Conservation (phyloP, 2,888 invertebrate species). For the Pristionchus arcanus region DNA sequence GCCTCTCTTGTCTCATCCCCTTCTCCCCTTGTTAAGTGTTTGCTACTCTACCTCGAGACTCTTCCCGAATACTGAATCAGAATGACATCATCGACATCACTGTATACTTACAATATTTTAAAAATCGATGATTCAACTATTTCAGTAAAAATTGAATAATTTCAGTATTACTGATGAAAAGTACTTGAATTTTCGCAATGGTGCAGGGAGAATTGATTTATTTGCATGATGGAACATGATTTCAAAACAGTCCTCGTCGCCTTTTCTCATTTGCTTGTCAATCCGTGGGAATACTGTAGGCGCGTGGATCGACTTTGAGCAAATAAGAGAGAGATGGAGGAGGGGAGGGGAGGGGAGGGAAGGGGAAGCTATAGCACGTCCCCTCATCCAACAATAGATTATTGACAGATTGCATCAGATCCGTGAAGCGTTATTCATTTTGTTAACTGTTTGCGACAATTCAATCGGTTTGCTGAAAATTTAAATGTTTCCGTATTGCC, state of each 20-base stretch:
- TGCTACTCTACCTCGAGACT: neutral
- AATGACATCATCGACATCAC: neutral
- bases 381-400: conserved; percentile 17
- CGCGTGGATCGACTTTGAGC: conserved; percentile 38
- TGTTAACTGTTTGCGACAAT: no score
- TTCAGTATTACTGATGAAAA: no score
- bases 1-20: neutral
- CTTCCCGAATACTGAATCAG: neutral
- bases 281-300: conserved; percentile 36
- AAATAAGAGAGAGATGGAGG: conserved; percentile 29
- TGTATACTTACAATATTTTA: no score
- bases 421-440: no score
- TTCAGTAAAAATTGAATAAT: no score
- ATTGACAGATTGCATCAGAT: neutral
- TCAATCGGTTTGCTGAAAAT: no score
- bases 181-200: no score
- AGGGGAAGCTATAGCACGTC: neutral
- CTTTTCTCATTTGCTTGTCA: neutral
- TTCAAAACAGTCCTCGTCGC: neutral
- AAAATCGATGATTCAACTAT: no score
- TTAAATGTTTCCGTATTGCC: no score
- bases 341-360: neutral
- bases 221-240: no score
- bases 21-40: neutral
- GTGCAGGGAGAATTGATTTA: no score